phyloP scores from a whole-genome alignment of 2,888 invertebrate species.

The Caenorhabditis zanzibari region DNA sequence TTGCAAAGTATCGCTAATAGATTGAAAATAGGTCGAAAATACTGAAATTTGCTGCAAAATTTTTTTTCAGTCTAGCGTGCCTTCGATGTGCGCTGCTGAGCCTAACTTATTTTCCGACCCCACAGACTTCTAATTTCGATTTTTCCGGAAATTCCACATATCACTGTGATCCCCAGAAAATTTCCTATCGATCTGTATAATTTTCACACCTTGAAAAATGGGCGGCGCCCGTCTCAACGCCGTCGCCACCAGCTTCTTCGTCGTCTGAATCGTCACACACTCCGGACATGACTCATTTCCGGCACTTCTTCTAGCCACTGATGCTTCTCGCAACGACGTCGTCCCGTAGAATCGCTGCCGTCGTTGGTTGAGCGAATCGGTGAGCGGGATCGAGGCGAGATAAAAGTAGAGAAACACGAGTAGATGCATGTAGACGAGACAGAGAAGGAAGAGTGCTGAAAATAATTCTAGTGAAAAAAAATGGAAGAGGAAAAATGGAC shows the following conservation, averaged over 20 bases:
- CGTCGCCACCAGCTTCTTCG: background rate
- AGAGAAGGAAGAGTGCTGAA: slow-evolving; percentile 36
- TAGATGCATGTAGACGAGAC: slow-evolving; percentile 45
- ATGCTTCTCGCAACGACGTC: background rate
- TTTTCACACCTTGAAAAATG: slow-evolving; percentile 51
- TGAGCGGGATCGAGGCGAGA: background rate
- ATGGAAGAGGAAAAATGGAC: background rate
- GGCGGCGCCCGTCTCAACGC: slow-evolving; percentile 39
- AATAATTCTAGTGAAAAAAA: background rate
- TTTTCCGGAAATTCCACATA: no score
- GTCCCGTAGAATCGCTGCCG: slow-evolving; percentile 27
- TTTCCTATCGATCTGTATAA: background rate
- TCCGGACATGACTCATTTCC: slow-evolving; percentile 15
- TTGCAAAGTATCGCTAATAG: no score
- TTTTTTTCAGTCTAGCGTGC: no score
- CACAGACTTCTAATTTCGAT: no score
- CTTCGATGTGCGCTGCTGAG: no score
- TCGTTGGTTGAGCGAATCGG: slow-evolving; percentile 25
- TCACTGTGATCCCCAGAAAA: background rate
- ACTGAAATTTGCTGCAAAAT: no score
- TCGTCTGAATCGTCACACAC: slow-evolving; percentile 1
- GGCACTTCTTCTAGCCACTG: background rate
- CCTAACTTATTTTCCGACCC: no score
- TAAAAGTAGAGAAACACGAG: slow-evolving; percentile 27
- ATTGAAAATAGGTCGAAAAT: no score